Base-by-base conservation (phyloP, 2,888 invertebrate genomes). In the Adelognathus sp. region DNA sequence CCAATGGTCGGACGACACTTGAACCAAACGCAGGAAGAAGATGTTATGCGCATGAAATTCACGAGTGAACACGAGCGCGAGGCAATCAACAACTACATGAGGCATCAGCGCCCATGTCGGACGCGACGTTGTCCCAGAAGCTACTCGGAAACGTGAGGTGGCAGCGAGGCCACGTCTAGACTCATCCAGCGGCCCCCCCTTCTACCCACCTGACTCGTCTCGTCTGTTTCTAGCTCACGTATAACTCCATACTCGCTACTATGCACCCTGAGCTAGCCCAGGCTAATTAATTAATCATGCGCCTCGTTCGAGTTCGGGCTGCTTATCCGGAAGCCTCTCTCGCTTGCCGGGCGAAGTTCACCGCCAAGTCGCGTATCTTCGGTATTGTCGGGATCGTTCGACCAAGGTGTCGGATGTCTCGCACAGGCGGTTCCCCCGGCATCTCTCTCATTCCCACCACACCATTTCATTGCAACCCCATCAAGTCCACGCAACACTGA, bases 261-360 rank as follows among this genome's bases (percentile, higher is more conserved):
- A 74, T 67, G 79, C 86, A 72, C 29, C 46, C 83, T 85, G 86
- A 89, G 90, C 90, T 90, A 88, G 89, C 87, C 88, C 83, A 83
- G 84, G 87, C 89, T 91, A 91, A 91, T 90, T 91, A 91, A 91
- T 91, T 91, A 90, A 91, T 91, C 90, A 91, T 89, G 88, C 88
- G 79, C 85, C 85, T 87, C 86, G 77, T 76, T 79, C 76, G 67
- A 79, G 80, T 81, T 83, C n/a, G 71, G 77, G 75, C 80, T 79
- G 79, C 78, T 81, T 80, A 81, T 80, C 79, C 80, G 72, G 71
- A 75, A 76, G 50, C 27, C 80, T 44, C 50, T 39, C 63, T 64
- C 72, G 60, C 77, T n/a, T n/a, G n/a, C 41, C 88, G 89, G 86
- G 84, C 86, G 84, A 90, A 90, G 88, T 90, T 90, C 88, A 87